Conservation (phyloP, 2,797 vertebrate species). For the Sebastiscus albofasciatus region DNA sequence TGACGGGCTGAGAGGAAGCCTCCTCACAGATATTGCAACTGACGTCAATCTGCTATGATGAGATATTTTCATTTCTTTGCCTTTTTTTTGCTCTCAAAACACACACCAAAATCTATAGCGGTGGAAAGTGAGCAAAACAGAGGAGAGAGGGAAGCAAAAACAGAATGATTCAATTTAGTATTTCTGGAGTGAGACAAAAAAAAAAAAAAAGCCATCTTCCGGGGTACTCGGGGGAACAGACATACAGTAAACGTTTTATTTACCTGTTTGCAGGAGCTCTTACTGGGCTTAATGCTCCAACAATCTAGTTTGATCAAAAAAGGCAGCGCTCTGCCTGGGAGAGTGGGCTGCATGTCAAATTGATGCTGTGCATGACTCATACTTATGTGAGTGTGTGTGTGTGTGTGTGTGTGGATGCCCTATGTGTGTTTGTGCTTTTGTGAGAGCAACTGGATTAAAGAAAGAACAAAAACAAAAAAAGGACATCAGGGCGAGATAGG, state of each 20-base stretch:
- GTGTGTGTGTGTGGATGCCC: neutral
- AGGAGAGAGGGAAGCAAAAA: neutral
- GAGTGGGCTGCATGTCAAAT: constrained; percentile 54
- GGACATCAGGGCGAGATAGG: neutral
- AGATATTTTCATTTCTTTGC: constrained; percentile 1
- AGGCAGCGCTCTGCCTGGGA: constrained; percentile 35
- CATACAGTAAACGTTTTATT: constrained; percentile 49
- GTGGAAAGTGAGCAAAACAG: neutral
- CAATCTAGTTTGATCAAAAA: constrained; percentile 56
- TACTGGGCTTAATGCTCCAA: constrained; percentile 44
- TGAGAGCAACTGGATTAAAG: constrained; percentile 21
- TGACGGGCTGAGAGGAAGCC: constrained; percentile 24
- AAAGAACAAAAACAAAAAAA: neutral
- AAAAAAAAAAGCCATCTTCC: neutral
- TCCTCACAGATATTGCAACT: constrained; percentile 31
- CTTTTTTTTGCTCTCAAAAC: constrained; percentile 3
- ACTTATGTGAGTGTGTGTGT: neutral
- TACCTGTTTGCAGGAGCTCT: constrained; percentile 53
- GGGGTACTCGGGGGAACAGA: constrained; percentile 1
- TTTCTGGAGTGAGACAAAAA: constrained; percentile 44
- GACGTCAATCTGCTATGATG: constrained; percentile 38
- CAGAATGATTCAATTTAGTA: constrained; percentile 39
- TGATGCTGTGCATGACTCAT: constrained; percentile 54
- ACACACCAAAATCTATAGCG: neutral
- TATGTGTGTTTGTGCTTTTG: constrained; percentile 1